phyloP scores from a whole-genome alignment of 2,888 invertebrate genomes.

The Zeuzera pyrina region DNA sequence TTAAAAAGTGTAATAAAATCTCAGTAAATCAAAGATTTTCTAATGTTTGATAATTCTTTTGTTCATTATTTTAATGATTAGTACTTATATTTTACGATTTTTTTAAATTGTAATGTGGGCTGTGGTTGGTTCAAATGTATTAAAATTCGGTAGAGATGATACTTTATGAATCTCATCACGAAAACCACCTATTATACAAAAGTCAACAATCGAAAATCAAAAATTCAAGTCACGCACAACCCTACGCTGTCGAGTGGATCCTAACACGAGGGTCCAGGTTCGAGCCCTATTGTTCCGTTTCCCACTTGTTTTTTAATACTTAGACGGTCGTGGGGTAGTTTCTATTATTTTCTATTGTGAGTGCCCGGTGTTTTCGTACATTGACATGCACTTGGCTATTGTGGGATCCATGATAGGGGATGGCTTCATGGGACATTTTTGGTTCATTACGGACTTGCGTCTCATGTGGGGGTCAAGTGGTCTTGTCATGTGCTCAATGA shows the following conservation, averaged over 20 bases:
- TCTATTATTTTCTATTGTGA: slow-evolving; percentile 61
- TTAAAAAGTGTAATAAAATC: too few relatives aligned
- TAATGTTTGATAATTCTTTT: too few relatives aligned
- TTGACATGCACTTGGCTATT: slow-evolving; percentile 50
- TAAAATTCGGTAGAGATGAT: too few relatives aligned
- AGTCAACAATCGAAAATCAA: too few relatives aligned
- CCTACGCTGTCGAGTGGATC: slow-evolving; percentile 48
- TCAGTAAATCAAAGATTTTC: too few relatives aligned
- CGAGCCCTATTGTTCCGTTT: slow-evolving; percentile 56
- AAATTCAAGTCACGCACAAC: slow-evolving; percentile 57
- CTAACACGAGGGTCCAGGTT: slow-evolving; percentile 44
- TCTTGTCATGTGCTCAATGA: slow-evolving; percentile 9
- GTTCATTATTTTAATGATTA: too few relatives aligned
- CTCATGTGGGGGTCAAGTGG: slow-evolving; percentile 42
- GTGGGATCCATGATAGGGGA: slow-evolving; percentile 17
- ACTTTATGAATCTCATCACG: too few relatives aligned
- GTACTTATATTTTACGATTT: too few relatives aligned
- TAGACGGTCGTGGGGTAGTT: slow-evolving; percentile 67
- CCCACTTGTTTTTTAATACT: slow-evolving; percentile 67
- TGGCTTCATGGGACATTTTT: slow-evolving; percentile 25
- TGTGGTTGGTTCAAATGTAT: too few relatives aligned
- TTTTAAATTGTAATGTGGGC: too few relatives aligned
- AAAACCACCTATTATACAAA: too few relatives aligned
- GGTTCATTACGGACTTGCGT: slow-evolving; percentile 46
- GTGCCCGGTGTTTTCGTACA: slow-evolving; percentile 55